Evolutionary conservation across 2,888 invertebrate genomes (phyloP).

Genomic region (Hydrotaea cyrtoneurina): DNA sequence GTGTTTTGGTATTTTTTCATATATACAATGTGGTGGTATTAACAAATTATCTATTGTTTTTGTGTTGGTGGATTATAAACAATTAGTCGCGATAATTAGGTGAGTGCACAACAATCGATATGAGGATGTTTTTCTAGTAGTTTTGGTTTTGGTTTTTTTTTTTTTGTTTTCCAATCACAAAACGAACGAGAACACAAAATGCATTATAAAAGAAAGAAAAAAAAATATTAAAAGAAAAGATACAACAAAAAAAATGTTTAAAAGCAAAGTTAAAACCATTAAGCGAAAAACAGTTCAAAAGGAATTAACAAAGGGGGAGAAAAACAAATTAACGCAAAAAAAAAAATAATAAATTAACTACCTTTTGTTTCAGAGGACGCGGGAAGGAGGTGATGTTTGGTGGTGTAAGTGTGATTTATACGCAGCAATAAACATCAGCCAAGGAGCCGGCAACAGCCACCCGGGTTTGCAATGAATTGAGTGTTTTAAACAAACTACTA

Average conservation of each 20-base stretch:
- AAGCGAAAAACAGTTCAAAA: slow-evolving; percentile 51
- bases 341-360: slow-evolving; percentile 15
- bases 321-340: slow-evolving; percentile 5
- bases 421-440: neutral
- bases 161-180: slow-evolving; percentile 8
- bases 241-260: neutral
- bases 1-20: neutral
- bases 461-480: neutral
- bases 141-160: too few species aligned
- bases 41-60: neutral
- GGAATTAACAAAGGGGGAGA: neutral
- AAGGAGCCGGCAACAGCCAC: slow-evolving; percentile 17
- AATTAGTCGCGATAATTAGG: slow-evolving; percentile 46
- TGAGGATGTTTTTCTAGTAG: slow-evolving; percentile 23
- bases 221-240: slow-evolving; percentile 16
- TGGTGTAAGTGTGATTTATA: neutral
- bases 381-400: slow-evolving; percentile 6
- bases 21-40: slow-evolving; percentile 15
- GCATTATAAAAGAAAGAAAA: slow-evolving; percentile 22
- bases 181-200: slow-evolving; percentile 26
- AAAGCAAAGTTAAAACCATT: slow-evolving; percentile 50
- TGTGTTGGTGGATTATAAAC: slow-evolving; percentile 32
- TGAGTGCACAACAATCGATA: slow-evolving; percentile 20
- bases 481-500: neutral
- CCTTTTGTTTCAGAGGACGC: slow-evolving; percentile 18